Evolutionary conservation across 2,888 invertebrate genomes (phyloP), one percentile per base, ranked within the genome.

Genomic region (Athalia rosae): DNA sequence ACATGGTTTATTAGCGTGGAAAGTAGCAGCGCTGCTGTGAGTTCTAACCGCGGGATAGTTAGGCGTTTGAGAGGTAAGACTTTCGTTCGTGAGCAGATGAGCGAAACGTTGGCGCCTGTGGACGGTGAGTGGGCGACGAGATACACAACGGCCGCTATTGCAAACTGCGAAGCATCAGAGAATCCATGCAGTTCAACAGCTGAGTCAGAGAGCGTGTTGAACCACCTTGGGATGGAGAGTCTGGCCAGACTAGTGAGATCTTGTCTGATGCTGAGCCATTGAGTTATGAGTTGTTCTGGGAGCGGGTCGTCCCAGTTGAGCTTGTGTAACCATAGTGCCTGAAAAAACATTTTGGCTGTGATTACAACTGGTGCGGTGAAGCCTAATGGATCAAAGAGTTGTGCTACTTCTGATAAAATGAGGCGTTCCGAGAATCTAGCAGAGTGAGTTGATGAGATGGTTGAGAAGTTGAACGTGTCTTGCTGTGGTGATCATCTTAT

Each of bases 101-200:
- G 50, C 0, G 64, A 61, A 7, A n/a, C 13, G 41, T 11, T 13
- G 69, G 58, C 58, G 47, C 69, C 76, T 1, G 62, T 62, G 59
- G 71, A 71, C 78, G 80, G 66, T 43, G 76, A 76, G 47, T 47
- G 1, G 4, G 45, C 66, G 0, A 56, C 13, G 0, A 79, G 15
- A 11, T 79, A 81, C 1, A 78, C 59, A 0, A 78, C 79, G 0
- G 80, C 81, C 9, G 79, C 66, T 78, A 82, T 80, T 2, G 81
- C 81, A 0, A 78, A 41, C n/a, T 80, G 79, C 4, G 80, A 82
- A 0, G 80, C 81, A 59, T 81, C 82, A 11, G 80, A 79, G 74
- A 81, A 82, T 0, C 79, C 80, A 41, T 82, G 81, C 0, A 82
- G 41, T 61, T 82, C 78, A 0, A 81, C 61, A n/a, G 59, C 78